Base-by-base conservation (phyloP, 2,113 vertebrate genomes). In the Dicaeum eximium region DNA sequence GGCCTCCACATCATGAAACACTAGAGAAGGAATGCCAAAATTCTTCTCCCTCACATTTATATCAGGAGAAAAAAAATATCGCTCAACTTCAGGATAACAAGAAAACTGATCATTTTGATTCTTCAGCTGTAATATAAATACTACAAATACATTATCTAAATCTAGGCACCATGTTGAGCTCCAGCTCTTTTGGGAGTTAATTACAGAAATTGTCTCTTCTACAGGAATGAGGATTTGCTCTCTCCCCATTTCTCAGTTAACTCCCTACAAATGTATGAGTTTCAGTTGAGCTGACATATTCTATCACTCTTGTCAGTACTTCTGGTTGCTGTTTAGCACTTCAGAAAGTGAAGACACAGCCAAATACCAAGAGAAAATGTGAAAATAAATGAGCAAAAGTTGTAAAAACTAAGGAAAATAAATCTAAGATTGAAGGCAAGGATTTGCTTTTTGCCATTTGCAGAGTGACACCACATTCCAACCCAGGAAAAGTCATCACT, bases 341-440 rank as follows among this genome's bases (percentile, higher is more conserved):
- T 72, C 42, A 70, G 54, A 79, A 85, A 80, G 54, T 19, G 8
- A 93, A 75, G 10, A 74, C 25, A 25, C 12, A 53, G 50, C 27
- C 70, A 67, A 77, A 51, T 19, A 42, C 13, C 15, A 56, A 30
- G 16, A 50, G 54, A 50, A 30, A 73, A 88, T 82, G 37, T 28
- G 21, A 84, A 95, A 94, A 85, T 54, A 82, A 93, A 85, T 27
- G 13, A 80, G n/a, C 23, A 69, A 54, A 92, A 82, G 21, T 66
- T 73, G 7, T 78, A 74, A 61, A 19, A 69, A 62, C 45, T 45
- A 53, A 33, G 28, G 66, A 90, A 91, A 85, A 72, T 3, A 75
- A 21, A 90, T 37, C 35, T 82, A 40, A 57, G 18, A 53, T 5
- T 45, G 65, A 80, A 72, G 75, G 57, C 31, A 88, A 20, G 16